These are phyloP conservation scores for Paedocypris micromegethes DNA, from an alignment of 2,797 vertebrate genomes.

Conservation along the genomic window DNA sequence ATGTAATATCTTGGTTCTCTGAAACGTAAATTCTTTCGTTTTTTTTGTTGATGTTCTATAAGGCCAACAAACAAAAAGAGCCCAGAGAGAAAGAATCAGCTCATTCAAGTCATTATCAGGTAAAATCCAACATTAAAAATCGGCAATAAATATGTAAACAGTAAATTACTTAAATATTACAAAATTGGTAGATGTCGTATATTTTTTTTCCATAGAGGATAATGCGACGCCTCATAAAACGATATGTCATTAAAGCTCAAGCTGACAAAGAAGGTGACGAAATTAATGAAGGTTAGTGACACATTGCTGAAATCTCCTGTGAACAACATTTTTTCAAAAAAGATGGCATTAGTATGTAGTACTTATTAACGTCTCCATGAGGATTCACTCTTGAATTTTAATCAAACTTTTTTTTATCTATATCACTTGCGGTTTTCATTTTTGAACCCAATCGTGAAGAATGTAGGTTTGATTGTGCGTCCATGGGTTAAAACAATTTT, in stretches of 20 bases:
- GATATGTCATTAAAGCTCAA: constrained; percentile 68
- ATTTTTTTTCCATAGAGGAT: constrained; percentile 73
- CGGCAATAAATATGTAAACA: background rate
- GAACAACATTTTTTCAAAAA: too few relatives aligned
- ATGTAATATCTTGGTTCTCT: background rate
- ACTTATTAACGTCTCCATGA: too few relatives aligned
- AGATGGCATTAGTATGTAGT: too few relatives aligned
- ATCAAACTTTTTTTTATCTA: too few relatives aligned
- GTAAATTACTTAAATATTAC: background rate
- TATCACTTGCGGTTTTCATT: too few relatives aligned
- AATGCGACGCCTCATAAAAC: constrained; percentile 85
- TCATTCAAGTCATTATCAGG: constrained; percentile 79
- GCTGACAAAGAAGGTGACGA: constrained; percentile 84
- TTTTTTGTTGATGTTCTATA: constrained; percentile 5
- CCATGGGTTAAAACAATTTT: too few relatives aligned
- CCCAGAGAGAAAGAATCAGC: constrained; percentile 68
- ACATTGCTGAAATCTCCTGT: background rate
- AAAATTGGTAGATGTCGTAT: background rate
- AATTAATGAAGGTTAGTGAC: constrained; percentile 85
- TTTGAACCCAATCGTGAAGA: too few relatives aligned
- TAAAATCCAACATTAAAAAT: constrained; percentile 55
- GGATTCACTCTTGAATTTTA: too few relatives aligned
- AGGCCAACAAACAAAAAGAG: constrained; percentile 76
- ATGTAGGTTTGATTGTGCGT: too few relatives aligned
- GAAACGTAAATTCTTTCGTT: background rate